These are phyloP conservation scores for Rachycentron canadum DNA, from an alignment of 2,797 vertebrate genomes.

Conservation along the genomic window DNA sequence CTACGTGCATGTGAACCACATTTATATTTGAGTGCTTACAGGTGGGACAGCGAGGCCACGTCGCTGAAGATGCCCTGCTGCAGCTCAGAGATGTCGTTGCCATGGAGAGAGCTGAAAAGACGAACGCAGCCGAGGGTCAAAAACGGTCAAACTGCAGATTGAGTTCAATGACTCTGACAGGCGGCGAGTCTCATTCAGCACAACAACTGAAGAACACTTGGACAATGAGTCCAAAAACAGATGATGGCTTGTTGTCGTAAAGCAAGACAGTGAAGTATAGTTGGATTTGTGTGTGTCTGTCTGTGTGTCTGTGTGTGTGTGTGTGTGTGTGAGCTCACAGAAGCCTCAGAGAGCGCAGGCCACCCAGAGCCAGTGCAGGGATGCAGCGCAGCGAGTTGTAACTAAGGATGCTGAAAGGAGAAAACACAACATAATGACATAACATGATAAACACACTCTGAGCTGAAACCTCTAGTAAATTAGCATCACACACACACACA, in stretches of 20 bases:
- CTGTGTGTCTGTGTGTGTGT: conserved; percentile 35
- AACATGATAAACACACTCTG: not conserved
- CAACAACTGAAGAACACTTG: not conserved
- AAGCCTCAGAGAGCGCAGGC: conserved; percentile 92
- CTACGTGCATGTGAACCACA: not conserved
- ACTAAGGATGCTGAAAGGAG: conserved; percentile 91
- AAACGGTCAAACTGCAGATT: conserved; percentile 7
- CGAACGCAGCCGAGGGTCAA: conserved; percentile 27
- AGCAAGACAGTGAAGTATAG: not conserved
- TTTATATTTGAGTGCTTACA: conserved; percentile 84
- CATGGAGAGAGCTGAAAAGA: conserved; percentile 91
- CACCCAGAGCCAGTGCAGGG: conserved; percentile 91
- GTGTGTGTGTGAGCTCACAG: conserved; percentile 87
- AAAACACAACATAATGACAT: not conserved
- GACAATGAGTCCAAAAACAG: conserved; percentile 16
- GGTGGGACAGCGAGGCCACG: conserved; percentile 91
- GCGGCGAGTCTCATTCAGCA: not conserved
- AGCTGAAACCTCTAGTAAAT: not conserved
- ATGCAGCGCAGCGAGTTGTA: conserved; percentile 96
- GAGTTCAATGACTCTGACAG: not conserved
- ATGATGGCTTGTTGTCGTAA: conserved; percentile 11
- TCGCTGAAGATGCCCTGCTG: conserved; percentile 92
- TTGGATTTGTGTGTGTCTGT: conserved; percentile 5
- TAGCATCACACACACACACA: not conserved
- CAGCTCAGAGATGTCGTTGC: conserved; percentile 93